phyloP scores from a whole-genome alignment of 1,140 invertebrate genomes.

The Melitaea cinxia region DNA sequence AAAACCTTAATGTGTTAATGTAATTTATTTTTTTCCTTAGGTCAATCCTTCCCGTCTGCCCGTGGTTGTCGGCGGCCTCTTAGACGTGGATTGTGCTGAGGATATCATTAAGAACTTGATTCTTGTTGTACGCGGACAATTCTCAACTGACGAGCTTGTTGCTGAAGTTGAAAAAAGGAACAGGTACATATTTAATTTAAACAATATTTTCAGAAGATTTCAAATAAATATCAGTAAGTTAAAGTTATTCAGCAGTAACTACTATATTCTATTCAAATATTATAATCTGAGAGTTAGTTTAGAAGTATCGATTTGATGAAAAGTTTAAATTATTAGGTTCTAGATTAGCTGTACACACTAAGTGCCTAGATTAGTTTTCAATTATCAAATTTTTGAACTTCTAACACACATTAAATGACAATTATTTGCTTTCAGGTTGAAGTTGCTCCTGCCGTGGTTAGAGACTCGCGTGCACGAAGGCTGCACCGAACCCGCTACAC shows the following conservation, averaged over 20 bases:
- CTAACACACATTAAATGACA: not conserved
- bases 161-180: slow-evolving; percentile 99
- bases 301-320: too few species aligned
- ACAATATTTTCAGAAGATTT: not conserved
- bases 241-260: too few species aligned
- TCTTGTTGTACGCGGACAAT: slow-evolving; percentile 97
- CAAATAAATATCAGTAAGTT: not conserved
- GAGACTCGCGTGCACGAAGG: slow-evolving; percentile 98
- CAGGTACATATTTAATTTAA: slow-evolving; percentile 76
- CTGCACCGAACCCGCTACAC: slow-evolving; percentile 97
- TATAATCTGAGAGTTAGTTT: too few species aligned
- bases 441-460: slow-evolving; percentile 97
- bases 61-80: slow-evolving; percentile 97
- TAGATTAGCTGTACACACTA: too few species aligned
- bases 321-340: too few species aligned
- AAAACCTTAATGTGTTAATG: not conserved
- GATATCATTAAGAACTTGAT: slow-evolving; percentile 99
- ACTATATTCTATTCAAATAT: not conserved
- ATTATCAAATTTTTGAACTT: too few species aligned
- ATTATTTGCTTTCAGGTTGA: slow-evolving; percentile 82
- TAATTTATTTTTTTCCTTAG: slow-evolving; percentile 68
- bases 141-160: slow-evolving; percentile 99
- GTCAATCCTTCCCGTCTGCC: slow-evolving; percentile 98
- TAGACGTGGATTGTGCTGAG: slow-evolving; percentile 99
- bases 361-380: too few species aligned